Percentiles rank a stretch among this genome's conserved stretches.
These are phyloP conservation scores for Helogale parvula DNA, from an alignment of 2,113 vertebrate genomes.

Conservation along the genomic window DNA sequence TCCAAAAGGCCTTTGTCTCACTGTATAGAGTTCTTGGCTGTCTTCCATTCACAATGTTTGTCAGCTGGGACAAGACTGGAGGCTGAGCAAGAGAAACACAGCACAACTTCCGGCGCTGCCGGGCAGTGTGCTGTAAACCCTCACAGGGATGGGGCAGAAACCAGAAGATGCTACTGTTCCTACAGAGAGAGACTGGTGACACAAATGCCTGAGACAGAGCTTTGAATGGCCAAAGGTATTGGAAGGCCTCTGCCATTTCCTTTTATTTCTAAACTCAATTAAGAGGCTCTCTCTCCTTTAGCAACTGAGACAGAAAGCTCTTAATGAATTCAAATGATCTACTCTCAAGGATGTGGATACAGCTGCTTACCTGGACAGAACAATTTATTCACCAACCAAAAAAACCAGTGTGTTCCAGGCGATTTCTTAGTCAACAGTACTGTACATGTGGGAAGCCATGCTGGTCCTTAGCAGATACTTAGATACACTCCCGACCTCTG, in stretches of 20 bases:
- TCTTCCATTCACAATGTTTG: slow-evolving; percentile 76
- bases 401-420: neutral
- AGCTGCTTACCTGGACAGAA: neutral
- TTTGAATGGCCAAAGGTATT: neutral
- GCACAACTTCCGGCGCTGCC: slow-evolving; percentile 70
- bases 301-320: neutral
- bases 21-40: slow-evolving; percentile 77
- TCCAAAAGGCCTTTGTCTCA: slow-evolving; percentile 79
- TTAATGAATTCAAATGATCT: neutral
- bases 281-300: neutral
- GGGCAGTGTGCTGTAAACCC: slow-evolving; percentile 66
- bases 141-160: slow-evolving; percentile 55
- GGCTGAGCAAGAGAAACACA: slow-evolving; percentile 66
- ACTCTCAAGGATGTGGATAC: neutral
- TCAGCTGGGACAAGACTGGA: slow-evolving; percentile 66
- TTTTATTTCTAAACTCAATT: neutral
- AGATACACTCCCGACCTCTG: neutral
- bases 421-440: neutral
- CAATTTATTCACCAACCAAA: neutral
- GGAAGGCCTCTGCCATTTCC: neutral
- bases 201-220: neutral
- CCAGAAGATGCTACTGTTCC: slow-evolving; percentile 76
- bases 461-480: neutral
- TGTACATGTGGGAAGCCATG: neutral
- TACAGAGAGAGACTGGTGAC: slow-evolving; percentile 60